Percentiles rank a stretch among this genome's conserved stretches.
Evolutionary conservation across 2,113 vertebrate species (phyloP).

Genomic region (Meriones unguiculatus): DNA sequence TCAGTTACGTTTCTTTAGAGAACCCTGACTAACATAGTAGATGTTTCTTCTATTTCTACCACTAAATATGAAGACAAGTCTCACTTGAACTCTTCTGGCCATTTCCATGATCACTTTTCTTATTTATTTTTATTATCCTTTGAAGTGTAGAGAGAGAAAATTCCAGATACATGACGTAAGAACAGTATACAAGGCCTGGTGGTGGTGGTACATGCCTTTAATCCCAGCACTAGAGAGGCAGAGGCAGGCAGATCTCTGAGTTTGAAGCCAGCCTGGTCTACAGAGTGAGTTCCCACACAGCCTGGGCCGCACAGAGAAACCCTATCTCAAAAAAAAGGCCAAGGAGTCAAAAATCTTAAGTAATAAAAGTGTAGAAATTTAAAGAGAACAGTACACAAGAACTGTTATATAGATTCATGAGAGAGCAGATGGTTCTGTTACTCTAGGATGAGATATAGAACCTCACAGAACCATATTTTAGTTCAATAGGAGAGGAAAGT

Average conservation of each 20-base stretch:
- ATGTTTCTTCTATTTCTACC: not conserved
- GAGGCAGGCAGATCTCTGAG: no score
- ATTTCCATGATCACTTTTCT: not conserved
- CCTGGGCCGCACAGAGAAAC: no score
- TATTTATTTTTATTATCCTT: slow-evolving; percentile 14
- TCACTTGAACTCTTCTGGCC: not conserved
- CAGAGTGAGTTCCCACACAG: no score
- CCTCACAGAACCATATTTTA: not conserved
- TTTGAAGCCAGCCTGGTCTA: no score
- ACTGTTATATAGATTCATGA: not conserved
- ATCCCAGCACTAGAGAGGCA: no score
- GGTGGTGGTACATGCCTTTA: no score
- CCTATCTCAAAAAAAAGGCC: no score
- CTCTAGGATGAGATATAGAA: not conserved
- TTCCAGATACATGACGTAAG: not conserved
- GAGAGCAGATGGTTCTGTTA: not conserved
- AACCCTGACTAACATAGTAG: not conserved
- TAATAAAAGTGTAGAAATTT: no score
- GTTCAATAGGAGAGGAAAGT: not conserved
- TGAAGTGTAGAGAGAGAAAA: not conserved
- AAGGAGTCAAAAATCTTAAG: no score
- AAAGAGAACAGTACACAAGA: not conserved
- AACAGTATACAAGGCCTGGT: no score
- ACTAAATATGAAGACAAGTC: not conserved
- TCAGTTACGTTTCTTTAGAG: not conserved